Evolutionary conservation across 2,113 vertebrate species (phyloP).

Genomic region (Sardina pilchardus): DNA sequence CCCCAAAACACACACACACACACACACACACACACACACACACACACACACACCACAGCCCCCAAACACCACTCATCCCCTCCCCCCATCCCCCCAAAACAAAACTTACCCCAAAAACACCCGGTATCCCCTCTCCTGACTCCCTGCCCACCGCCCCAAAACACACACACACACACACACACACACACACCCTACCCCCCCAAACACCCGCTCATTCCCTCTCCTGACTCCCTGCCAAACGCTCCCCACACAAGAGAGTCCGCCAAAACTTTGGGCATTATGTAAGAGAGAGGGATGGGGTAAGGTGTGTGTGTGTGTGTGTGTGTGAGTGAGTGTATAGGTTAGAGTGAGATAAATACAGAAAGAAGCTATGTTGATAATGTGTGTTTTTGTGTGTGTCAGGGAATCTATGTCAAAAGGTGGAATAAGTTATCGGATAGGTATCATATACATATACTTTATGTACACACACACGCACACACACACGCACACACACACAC

Average conservation of each 20-base stretch:
- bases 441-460: too few species aligned
- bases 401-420: too few species aligned
- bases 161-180: too few species aligned
- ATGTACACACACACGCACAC: too few species aligned
- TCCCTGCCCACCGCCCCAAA: conserved; percentile 5
- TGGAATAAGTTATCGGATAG: too few species aligned
- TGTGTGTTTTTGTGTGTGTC: not conserved
- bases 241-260: conserved; percentile 35
- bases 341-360: not conserved
- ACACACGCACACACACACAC: too few species aligned
- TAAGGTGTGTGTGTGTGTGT: conserved; percentile 49
- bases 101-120: conserved; percentile 37
- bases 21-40: not conserved
- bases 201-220: conserved; percentile 36
- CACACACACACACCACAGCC: not conserved
- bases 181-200: conserved; percentile 23
- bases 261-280: conserved; percentile 68
- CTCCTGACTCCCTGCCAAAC: conserved; percentile 17
- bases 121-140: conserved; percentile 21
- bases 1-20: not conserved
- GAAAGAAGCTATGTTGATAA: too few species aligned
- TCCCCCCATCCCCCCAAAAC: conserved; percentile 49
- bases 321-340: not conserved
- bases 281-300: conserved; percentile 64
- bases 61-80: not conserved